phyloP scores from a whole-genome alignment of 2,888 invertebrate species.

The Cephus sareptanus region DNA sequence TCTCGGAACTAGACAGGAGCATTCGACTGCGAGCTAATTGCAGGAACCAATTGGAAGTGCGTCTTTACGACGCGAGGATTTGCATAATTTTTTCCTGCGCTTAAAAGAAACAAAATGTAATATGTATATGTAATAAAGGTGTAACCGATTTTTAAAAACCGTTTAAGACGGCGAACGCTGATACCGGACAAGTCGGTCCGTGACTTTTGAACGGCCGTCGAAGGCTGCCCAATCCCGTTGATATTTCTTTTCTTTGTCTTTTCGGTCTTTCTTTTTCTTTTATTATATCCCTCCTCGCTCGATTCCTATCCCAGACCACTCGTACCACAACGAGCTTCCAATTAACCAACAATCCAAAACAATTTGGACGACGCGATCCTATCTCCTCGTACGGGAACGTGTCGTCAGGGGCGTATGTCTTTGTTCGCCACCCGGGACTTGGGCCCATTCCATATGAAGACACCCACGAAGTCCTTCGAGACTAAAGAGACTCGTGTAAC shows the following conservation, averaged over 20 bases:
- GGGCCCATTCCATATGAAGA: slow-evolving; percentile 30
- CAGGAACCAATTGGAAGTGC: neutral
- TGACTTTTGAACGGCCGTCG: slow-evolving; percentile 12
- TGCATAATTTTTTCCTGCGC: neutral
- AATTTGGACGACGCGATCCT: slow-evolving; percentile 58
- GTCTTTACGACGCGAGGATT: neutral
- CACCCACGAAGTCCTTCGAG: slow-evolving; percentile 30
- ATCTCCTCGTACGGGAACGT: slow-evolving; percentile 36
- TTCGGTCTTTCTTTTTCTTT: slow-evolving; percentile 9
- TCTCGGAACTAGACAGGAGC: neutral
- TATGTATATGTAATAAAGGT: neutral
- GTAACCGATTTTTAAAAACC: slow-evolving; percentile 5
- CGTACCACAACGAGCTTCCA: slow-evolving; percentile 55
- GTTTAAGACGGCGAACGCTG: slow-evolving; percentile 15
- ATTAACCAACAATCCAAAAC: slow-evolving; percentile 64
- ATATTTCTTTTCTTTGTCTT: slow-evolving; percentile 13
- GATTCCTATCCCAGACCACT: slow-evolving; percentile 19
- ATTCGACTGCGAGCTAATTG: neutral
- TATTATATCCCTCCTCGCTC: slow-evolving; percentile 16
- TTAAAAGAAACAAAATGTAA: neutral
- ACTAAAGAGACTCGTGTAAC: slow-evolving; percentile 39
- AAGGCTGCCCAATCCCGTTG: neutral
- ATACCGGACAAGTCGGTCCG: slow-evolving; percentile 12
- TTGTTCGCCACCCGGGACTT: slow-evolving; percentile 36
- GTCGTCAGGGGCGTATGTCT: slow-evolving; percentile 30